Base-by-base conservation (phyloP, 2,113 vertebrate genomes). In the Onychostoma macrolepis region DNA sequence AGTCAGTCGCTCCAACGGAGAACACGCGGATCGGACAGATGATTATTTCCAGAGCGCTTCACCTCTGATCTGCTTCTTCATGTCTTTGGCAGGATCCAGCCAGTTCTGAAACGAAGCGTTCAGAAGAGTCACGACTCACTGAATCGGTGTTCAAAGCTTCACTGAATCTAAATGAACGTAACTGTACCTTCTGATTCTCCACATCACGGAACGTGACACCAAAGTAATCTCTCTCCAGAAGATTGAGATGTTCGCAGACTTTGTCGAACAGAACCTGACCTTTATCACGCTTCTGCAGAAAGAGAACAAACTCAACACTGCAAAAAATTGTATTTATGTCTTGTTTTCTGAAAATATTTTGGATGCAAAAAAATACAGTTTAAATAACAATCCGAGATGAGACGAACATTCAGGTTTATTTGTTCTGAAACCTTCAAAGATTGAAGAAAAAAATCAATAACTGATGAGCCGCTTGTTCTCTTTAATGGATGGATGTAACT, bases 51-150 rank as follows among this genome's bases (percentile, higher is more conserved):
- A 26, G 3, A 36, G 2, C 24, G 0, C n/a, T 96, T 96, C 94
- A 99, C 98, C 99, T 97, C 98, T 94, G 79, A 98, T 96, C 94
- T 99, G 98, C 91, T 99, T 99, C 95, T 99, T 99, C 91, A 99
- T 97, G 92, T 98, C 98, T 92, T 99, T 99, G 71, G 95, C 93
- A 72, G 97, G 97, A 91, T 99, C 98, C 96, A 99, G 92, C 98
- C 98, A 99, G 92, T 99, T 99, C 98, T 99, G 86, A 91, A 90
- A 88, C 90, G 75, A 77, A 33, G 24, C 15, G 15, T 43, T 41
- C 28, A 58, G 45, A 38, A 33, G 30, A 61, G 12, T 17, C 76
- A 50, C n/a, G 28, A 78, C 45, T 78, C 76, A 78, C 15, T 28
- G 48, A 72, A 50, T 78, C 76, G 50, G n/a, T 26, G 74, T 45